phyloP scores from a whole-genome alignment of 2,888 invertebrate species.

The Drosophila anceps region DNA sequence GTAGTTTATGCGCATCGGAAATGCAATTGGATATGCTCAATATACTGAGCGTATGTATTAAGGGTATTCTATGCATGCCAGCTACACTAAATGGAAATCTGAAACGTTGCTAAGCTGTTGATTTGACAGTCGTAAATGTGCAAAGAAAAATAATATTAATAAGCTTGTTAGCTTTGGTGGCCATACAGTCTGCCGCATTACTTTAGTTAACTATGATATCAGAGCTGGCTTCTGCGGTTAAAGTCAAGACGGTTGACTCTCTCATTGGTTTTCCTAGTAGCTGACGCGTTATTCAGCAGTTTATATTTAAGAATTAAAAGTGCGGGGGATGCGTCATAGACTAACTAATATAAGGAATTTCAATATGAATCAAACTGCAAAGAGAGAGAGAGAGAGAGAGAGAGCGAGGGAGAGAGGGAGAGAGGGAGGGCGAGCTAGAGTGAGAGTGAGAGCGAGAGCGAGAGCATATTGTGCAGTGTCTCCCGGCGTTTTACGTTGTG shows the following conservation, averaged over 20 bases:
- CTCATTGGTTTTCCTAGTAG: neutral
- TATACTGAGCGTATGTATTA: conserved; percentile 35
- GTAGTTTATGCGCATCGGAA: conserved; percentile 74
- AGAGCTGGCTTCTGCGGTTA: neutral
- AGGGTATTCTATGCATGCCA: conserved; percentile 8
- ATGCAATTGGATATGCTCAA: conserved; percentile 75
- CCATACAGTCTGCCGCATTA: neutral
- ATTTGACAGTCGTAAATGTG: conserved; percentile 47
- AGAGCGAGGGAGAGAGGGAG: conserved; percentile 2
- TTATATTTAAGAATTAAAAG: neutral
- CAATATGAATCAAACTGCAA: conserved; percentile 34
- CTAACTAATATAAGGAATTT: conserved; percentile 32
- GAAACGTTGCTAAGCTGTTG: conserved; percentile 47
- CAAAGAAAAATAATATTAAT: conserved; percentile 6
- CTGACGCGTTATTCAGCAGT: neutral
- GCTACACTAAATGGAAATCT: conserved; percentile 23
- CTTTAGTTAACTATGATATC: neutral
- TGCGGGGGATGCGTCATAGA: conserved; percentile 3
- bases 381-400: neutral
- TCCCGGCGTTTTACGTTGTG: conserved; percentile 58
- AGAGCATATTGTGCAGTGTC: conserved; percentile 32
- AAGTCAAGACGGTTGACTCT: neutral
- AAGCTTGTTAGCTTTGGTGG: conserved; percentile 1
- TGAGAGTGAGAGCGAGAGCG: conserved; percentile 8
- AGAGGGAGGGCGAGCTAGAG: neutral